A percentile compares a stretch with the other conserved stretches of the same genome.
These are phyloP conservation scores for Cnemophilus loriae DNA, from an alignment of 2,113 vertebrate genomes.

Conservation along the genomic window DNA sequence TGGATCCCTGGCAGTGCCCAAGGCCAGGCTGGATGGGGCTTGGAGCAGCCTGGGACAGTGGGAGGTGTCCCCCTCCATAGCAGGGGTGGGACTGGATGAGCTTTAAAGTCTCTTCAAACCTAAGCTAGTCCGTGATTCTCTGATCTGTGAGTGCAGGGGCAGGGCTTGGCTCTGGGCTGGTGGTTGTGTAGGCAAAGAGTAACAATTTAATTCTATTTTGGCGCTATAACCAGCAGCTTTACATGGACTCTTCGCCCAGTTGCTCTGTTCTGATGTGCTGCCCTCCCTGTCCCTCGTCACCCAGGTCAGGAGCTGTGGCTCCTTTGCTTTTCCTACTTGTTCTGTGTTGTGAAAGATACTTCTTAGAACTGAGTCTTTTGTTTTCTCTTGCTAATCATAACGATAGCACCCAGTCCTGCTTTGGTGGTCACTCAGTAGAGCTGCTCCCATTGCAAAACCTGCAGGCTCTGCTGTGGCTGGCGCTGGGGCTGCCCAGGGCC, in stretches of 20 bases:
- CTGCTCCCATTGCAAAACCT: background rate
- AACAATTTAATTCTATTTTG: rapidly evolving
- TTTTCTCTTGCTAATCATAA: background rate
- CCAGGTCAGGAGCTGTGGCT: background rate
- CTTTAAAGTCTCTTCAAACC: rapidly evolving
- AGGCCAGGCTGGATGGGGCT: background rate
- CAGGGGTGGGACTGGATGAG: background rate
- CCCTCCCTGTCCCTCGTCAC: background rate
- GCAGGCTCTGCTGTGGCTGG: no score
- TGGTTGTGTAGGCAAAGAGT: background rate
- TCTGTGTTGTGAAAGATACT: background rate
- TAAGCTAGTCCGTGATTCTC: no score
- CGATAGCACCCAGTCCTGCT: background rate
- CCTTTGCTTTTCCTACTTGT: background rate
- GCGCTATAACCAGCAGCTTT: rapidly evolving
- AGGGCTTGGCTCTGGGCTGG: background rate
- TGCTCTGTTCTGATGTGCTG: background rate
- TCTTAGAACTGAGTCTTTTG: rapidly evolving
- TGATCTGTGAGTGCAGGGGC: rapidly evolving
- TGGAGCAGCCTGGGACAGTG: background rate
- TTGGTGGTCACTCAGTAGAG: background rate
- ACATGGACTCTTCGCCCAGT: rapidly evolving
- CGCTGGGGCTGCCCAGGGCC: background rate
- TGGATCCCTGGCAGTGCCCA: background rate
- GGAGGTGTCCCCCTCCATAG: background rate